Percentiles rank a stretch among this genome's conserved stretches.
phyloP scores from a whole-genome alignment of 2,797 vertebrate species.

The Chaenodraco wilsoni region DNA sequence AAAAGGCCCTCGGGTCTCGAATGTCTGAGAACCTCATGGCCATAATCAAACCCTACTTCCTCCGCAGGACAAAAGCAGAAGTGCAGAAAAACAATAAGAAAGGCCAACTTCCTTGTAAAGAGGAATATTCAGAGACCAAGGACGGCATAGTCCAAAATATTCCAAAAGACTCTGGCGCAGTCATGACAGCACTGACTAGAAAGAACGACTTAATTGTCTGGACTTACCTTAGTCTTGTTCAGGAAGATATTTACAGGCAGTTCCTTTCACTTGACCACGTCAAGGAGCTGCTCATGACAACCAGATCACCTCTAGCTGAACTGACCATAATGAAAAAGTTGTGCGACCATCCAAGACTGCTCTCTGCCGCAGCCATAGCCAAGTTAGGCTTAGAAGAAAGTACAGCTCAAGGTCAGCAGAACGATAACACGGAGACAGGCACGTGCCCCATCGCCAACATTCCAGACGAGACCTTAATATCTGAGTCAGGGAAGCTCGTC shows the following conservation, averaged over 20 bases:
- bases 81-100: constrained; percentile 80
- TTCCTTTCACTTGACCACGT: constrained; percentile 93
- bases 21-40: constrained; percentile 94
- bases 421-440: constrained; percentile 30
- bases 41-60: constrained; percentile 92
- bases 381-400: constrained; percentile 86
- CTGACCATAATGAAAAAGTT: constrained; percentile 92
- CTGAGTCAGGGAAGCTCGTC: constrained; percentile 92
- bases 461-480: constrained; percentile 85
- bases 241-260: constrained; percentile 93
- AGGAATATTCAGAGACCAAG: constrained; percentile 14
- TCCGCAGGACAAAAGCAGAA: constrained; percentile 92
- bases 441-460: constrained; percentile 77
- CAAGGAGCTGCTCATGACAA: constrained; percentile 89
- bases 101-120: neutral
- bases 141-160: constrained; percentile 40
- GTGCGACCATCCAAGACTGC: constrained; percentile 93
- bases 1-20: constrained; percentile 90
- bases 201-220: constrained; percentile 97
- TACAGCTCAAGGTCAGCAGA: neutral
- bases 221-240: constrained; percentile 89
- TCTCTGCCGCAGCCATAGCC: constrained; percentile 85
- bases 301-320: constrained; percentile 88
- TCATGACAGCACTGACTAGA: constrained; percentile 89
- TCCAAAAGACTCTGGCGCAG: constrained; percentile 25